A percentile compares a stretch with the other conserved stretches of the same genome.
Evolutionary conservation across 2,888 invertebrate genomes (phyloP).

Genomic region (Cephus pulcher): DNA sequence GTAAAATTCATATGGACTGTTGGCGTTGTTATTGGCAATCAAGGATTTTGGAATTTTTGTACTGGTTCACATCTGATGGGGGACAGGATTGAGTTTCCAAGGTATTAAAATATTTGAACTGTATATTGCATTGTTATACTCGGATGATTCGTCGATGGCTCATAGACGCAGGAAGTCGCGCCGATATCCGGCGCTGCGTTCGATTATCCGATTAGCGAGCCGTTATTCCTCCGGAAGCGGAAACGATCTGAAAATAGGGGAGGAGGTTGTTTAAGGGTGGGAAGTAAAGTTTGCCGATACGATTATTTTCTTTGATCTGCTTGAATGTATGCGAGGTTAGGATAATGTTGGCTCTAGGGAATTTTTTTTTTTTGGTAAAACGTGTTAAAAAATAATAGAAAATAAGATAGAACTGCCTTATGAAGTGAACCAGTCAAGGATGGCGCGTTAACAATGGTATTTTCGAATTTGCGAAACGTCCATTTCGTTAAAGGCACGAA

Average conservation of each 20-base stretch:
- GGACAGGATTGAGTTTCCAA: background rate
- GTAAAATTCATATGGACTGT: background rate
- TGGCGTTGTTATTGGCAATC: background rate
- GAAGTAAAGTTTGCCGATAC: background rate
- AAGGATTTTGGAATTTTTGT: background rate
- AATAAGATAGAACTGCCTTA: slow-evolving; percentile 6
- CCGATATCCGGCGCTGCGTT: background rate
- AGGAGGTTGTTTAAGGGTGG: background rate
- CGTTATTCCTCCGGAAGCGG: slow-evolving; percentile 40
- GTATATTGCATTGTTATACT: background rate
- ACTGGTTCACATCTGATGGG: background rate
- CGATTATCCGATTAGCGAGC: slow-evolving; percentile 21
- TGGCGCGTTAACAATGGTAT: background rate
- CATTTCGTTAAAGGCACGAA: slow-evolving; percentile 1
- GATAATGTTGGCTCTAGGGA: background rate
- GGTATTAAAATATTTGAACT: background rate
- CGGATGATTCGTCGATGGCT: background rate
- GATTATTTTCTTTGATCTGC: background rate
- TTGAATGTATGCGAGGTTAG: background rate
- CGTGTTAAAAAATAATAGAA: slow-evolving; percentile 7
- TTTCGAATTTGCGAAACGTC: slow-evolving; percentile 14
- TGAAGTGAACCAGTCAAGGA: background rate
- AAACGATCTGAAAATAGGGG: slow-evolving; percentile 33
- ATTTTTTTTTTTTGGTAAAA: background rate
- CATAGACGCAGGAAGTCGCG: slow-evolving; percentile 1